A percentile compares a stretch with the other conserved stretches of the same genome.
These are phyloP conservation scores for Phaenicophaeus curvirostris DNA, from an alignment of 2,797 vertebrate genomes.

Conservation along the genomic window DNA sequence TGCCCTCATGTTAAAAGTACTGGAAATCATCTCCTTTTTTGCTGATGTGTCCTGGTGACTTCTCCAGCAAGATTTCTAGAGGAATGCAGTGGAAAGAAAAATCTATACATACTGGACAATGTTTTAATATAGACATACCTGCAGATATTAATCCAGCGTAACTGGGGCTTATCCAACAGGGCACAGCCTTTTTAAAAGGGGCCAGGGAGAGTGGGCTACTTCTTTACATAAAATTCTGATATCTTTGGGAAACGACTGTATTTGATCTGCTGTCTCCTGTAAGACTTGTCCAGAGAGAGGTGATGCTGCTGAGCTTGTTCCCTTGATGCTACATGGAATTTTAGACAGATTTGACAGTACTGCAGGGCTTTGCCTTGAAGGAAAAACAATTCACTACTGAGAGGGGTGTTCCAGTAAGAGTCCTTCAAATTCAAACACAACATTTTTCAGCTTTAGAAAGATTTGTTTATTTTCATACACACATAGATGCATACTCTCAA, in stretches of 20 bases:
- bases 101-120: not conserved
- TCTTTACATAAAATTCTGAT: not conserved
- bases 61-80: not conserved
- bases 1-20: not conserved
- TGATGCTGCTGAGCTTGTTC: not conserved
- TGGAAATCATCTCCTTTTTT: not conserved
- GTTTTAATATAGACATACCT: not conserved
- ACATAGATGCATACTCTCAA: not conserved
- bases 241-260: not conserved
- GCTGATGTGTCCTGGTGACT: not conserved
- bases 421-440: slow-evolving; percentile 58
- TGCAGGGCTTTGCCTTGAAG: slow-evolving; percentile 13
- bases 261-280: not conserved
- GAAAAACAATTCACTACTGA: slow-evolving; percentile 20
- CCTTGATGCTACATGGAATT: not conserved
- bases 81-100: not conserved
- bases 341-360: slow-evolving; percentile 30
- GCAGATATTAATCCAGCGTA: not conserved
- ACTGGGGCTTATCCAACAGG: not conserved
- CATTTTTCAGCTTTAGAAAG: slow-evolving; percentile 54
- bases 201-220: not conserved
- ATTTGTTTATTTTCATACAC: slow-evolving; percentile 49
- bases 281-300: not conserved
- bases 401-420: slow-evolving; percentile 21
- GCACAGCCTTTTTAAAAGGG: not conserved